These are phyloP conservation scores for Drosophila nebulosa DNA, from an alignment of 1,140 invertebrate species.

Conservation along the genomic window DNA sequence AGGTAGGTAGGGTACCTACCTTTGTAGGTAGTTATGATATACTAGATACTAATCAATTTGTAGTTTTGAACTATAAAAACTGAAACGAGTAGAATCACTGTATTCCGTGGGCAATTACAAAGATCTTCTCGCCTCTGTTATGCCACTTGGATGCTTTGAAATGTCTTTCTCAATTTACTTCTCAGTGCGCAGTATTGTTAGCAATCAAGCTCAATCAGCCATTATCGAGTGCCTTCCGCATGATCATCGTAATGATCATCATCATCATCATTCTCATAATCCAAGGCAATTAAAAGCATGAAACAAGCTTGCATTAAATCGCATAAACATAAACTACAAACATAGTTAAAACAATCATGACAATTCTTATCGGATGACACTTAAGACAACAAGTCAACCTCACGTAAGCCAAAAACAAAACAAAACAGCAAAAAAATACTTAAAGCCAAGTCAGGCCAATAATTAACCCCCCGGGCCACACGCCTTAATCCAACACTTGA, in stretches of 20 bases:
- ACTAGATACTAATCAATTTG: no score
- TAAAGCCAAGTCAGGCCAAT: neutral
- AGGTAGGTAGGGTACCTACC: no score
- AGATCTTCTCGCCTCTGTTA: neutral
- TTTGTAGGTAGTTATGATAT: no score
- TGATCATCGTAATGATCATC: neutral
- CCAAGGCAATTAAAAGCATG: neutral
- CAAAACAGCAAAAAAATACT: neutral
- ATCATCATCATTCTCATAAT: neutral
- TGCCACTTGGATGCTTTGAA: neutral
- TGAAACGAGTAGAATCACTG: no score
- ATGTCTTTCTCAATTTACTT: neutral
- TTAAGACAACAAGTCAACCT: neutral
- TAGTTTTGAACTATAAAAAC: no score
- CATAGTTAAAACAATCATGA: slow-evolving; percentile 1
- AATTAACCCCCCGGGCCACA: neutral
- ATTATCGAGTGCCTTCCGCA: neutral
- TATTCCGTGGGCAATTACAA: neutral
- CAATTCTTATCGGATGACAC: slow-evolving; percentile 1
- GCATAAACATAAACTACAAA: slow-evolving; percentile 2
- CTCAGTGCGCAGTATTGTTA: neutral
- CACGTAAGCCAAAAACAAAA: neutral
- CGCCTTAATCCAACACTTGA: neutral
- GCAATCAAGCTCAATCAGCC: neutral
- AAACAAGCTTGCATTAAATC: neutral